These are phyloP conservation scores for Aegithalos caudatus DNA, from an alignment of 2,113 vertebrate genomes.

Conservation along the genomic window DNA sequence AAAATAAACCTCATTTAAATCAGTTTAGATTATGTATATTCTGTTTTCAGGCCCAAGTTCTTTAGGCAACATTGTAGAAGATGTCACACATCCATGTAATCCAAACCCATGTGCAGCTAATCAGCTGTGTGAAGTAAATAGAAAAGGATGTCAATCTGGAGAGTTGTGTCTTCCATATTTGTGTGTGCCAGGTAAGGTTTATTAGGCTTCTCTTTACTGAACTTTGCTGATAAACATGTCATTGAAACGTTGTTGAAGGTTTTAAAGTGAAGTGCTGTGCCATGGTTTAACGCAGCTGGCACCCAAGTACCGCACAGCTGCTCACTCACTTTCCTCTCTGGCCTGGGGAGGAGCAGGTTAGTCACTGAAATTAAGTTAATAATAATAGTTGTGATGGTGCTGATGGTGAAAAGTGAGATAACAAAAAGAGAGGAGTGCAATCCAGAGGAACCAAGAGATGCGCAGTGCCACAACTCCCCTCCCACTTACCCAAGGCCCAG, in stretches of 20 bases:
- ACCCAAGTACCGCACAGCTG: not conserved
- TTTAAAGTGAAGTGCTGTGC: not conserved
- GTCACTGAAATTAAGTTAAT: not conserved
- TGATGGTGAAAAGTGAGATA: not conserved
- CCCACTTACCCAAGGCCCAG: not conserved
- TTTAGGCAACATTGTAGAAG: constrained; percentile 82
- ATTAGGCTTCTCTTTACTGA: not conserved
- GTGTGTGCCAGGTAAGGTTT: constrained; percentile 85
- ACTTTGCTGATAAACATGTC: not conserved
- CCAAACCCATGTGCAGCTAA: constrained; percentile 93
- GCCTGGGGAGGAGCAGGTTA: not conserved
- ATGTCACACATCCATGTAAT: constrained; percentile 97
- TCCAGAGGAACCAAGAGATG: not conserved
- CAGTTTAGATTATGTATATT: not conserved
- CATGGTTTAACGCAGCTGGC: not conserved
- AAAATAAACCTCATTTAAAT: not conserved
- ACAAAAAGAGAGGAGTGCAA: not conserved
- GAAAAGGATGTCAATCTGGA: constrained; percentile 86
- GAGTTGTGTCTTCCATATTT: constrained; percentile 87
- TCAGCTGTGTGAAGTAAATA: constrained; percentile 93
- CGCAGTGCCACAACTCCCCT: not conserved
- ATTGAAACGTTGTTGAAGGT: not conserved
- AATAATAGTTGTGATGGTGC: not conserved
- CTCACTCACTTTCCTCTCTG: fast-evolving
- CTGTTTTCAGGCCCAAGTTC: constrained; percentile 83